Base-by-base conservation (phyloP, 2,797 vertebrate genomes). In the Sebastolobus alascanus region DNA sequence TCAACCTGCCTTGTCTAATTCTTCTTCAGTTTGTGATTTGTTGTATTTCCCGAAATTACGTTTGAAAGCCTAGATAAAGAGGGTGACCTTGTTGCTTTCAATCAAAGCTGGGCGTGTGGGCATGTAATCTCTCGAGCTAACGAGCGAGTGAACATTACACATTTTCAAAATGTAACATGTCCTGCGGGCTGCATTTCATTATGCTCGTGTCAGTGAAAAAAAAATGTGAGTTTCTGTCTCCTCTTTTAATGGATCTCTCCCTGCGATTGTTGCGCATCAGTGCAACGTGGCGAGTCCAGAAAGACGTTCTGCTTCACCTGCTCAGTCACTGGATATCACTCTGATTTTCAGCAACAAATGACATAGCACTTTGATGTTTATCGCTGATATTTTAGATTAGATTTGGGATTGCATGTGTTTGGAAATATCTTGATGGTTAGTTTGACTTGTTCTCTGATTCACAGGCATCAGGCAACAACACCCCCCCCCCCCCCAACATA, bases 81-180 rank as follows among this genome's bases (percentile, higher is more conserved):
- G 10, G 20, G 20, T 7, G 31, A 63, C 16, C 67, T 40, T 70
- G 55, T 38, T 70, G 29, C 35, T 71, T 75, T 70, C 38, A 69
- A 22, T 70, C 65, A 52, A 64, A 56, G 43, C 35, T 33, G 16
- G 11, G 9, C 14, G 11, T 56, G 37, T 16, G 46, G 33, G 35
- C 29, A 56, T 38, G 25, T 38, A n/a, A 35, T 56, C 25, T 76
- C 20, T 52, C 40, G 1, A 68, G 67, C 55, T 68, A 60, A 67
- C 40, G 25, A 60, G 14, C 50, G 29, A 68, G 40, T 71, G 38
- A 76, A 74, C 61, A 66, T n/a, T 5, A 38, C 38, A 22, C 27
- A 18, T 40, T 73, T 67, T 70, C 5, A 58, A 58, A 75, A 78
- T 59, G 11, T 31, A 54, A 65, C 35, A 50, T 71, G 71, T 65